These are phyloP conservation scores for Circaetus gallicus DNA, from an alignment of 2,113 vertebrate genomes.

Conservation along the genomic window DNA sequence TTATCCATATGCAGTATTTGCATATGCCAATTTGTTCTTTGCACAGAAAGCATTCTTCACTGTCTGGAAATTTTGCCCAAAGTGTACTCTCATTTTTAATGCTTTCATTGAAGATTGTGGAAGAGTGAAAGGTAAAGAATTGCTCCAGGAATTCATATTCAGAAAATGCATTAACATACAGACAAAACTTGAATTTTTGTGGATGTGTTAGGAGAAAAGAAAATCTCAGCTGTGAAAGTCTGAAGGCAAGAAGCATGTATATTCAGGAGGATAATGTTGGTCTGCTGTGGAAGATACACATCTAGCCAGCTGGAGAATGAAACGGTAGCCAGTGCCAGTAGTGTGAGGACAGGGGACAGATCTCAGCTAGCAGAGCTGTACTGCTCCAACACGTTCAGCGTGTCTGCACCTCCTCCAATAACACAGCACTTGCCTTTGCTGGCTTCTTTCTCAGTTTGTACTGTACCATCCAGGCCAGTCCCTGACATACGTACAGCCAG, in stretches of 20 bases:
- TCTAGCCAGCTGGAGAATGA: background rate
- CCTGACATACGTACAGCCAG: background rate
- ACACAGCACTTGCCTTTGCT: background rate
- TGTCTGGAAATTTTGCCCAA: background rate
- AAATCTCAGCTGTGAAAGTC: background rate
- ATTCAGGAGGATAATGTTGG: background rate
- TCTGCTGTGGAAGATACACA: background rate
- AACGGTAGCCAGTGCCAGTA: background rate
- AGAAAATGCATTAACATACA: background rate
- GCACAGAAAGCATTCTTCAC: background rate
- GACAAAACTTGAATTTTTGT: background rate
- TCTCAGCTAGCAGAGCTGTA: background rate
- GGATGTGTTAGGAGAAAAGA: background rate
- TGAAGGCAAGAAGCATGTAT: background rate
- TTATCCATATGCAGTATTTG: background rate
- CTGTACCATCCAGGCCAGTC: background rate
- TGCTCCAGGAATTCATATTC: background rate
- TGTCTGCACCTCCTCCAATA: background rate
- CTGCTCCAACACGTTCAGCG: background rate
- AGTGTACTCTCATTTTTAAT: background rate
- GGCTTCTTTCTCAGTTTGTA: background rate
- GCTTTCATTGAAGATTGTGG: background rate
- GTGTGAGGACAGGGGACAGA: slow-evolving; percentile 26
- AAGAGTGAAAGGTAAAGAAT: background rate
- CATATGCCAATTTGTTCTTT: background rate